These are phyloP conservation scores for Aleiodes alternator DNA, from an alignment of 2,888 invertebrate species.

Conservation along the genomic window DNA sequence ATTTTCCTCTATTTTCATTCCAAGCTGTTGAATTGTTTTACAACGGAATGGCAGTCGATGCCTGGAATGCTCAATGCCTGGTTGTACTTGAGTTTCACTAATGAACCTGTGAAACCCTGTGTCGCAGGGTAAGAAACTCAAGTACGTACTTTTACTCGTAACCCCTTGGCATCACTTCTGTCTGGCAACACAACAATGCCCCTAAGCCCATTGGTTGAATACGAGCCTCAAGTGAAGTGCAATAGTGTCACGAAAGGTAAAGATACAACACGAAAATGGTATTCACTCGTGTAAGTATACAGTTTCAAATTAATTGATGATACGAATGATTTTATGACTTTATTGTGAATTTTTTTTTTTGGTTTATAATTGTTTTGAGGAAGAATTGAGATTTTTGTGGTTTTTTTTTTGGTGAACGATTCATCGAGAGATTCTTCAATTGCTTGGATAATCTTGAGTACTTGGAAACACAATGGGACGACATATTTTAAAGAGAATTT, in stretches of 20 bases:
- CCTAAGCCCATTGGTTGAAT: constrained; percentile 31
- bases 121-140: constrained; percentile 55
- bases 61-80: constrained; percentile 50
- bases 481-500: too few species aligned
- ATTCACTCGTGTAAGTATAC: constrained; percentile 23
- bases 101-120: constrained; percentile 54
- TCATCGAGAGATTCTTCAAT: too few species aligned
- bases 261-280: constrained; percentile 36
- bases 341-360: too few species aligned
- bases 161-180: constrained; percentile 57
- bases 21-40: constrained; percentile 5
- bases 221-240: constrained; percentile 40
- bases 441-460: too few species aligned
- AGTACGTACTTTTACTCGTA: constrained; percentile 71
- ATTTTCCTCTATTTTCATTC: neutral
- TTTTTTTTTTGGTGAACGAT: too few species aligned
- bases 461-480: too few species aligned
- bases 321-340: neutral
- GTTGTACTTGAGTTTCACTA: constrained; percentile 59
- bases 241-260: constrained; percentile 17
- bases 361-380: too few species aligned
- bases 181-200: constrained; percentile 59
- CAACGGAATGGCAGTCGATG: constrained; percentile 13
- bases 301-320: neutral
- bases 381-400: too few species aligned